Percentiles rank a stretch among this genome's conserved stretches.
Evolutionary conservation across 2,113 vertebrate species (phyloP).

Genomic region (Silurus meridionalis): DNA sequence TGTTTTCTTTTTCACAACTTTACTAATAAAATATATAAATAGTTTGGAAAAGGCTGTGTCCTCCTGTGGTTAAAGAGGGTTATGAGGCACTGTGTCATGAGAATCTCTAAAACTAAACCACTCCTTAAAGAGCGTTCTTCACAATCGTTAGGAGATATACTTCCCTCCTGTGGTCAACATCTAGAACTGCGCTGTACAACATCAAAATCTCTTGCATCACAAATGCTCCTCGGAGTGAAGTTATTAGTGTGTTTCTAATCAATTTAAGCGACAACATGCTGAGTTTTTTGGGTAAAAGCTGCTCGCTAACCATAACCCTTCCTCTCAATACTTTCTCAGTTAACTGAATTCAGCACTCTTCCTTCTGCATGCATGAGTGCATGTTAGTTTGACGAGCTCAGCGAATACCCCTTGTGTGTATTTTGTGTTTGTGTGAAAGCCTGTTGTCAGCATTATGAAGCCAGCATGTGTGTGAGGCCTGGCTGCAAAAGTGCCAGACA

Average conservation of each 20-base stretch:
- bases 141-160: background rate
- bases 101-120: background rate
- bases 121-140: background rate
- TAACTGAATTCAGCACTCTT: slow-evolving; percentile 38
- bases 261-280: background rate
- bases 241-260: slow-evolving; percentile 18
- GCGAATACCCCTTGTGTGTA: slow-evolving; percentile 31
- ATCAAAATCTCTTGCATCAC: too few relatives aligned
- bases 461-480: slow-evolving; percentile 17
- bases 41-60: background rate
- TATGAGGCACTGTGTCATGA: background rate
- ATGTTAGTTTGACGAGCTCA: slow-evolving; percentile 48
- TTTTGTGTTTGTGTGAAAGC: slow-evolving; percentile 20
- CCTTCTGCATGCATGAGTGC: slow-evolving; percentile 30
- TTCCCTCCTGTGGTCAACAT: slow-evolving; percentile 39
- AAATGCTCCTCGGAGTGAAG: background rate
- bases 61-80: too few relatives aligned
- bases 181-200: slow-evolving; percentile 1
- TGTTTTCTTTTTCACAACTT: background rate
- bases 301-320: background rate
- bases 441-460: slow-evolving; percentile 33
- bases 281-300: background rate
- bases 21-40: background rate
- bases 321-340: background rate
- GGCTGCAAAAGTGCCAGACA: slow-evolving; percentile 18